These are phyloP conservation scores for Lasioglossum leucozonium DNA, from an alignment of 2,888 invertebrate genomes.

Conservation along the genomic window DNA sequence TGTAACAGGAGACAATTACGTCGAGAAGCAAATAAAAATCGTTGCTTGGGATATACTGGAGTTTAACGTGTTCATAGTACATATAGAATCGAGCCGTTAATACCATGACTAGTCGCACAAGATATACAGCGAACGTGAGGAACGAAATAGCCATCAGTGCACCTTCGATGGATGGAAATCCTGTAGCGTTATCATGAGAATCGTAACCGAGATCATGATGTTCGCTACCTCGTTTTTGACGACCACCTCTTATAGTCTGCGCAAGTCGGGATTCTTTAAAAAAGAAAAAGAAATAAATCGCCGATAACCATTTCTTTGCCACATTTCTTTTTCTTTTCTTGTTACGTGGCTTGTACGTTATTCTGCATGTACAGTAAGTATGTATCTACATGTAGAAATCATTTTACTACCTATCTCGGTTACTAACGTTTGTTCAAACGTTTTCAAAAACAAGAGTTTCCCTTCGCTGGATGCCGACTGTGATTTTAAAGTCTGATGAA, in stretches of 20 bases:
- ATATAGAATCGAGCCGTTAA: slow-evolving; percentile 66
- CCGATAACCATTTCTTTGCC: slow-evolving; percentile 2
- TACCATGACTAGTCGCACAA: slow-evolving; percentile 93
- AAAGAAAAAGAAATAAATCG: not conserved
- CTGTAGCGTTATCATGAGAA: slow-evolving; percentile 87
- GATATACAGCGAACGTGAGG: slow-evolving; percentile 93
- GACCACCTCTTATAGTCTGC: slow-evolving; percentile 71
- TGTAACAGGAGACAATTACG: slow-evolving; percentile 56
- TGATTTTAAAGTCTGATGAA: slow-evolving; percentile 79
- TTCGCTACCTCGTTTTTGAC: slow-evolving; percentile 73
- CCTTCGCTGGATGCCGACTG: slow-evolving; percentile 80
- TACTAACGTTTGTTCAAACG: slow-evolving; percentile 87
- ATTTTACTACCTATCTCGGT: slow-evolving; percentile 87
- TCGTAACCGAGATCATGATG: slow-evolving; percentile 75
- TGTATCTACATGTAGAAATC: slow-evolving; percentile 5
- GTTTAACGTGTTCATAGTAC: not conserved
- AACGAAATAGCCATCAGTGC: slow-evolving; percentile 94
- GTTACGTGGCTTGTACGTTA: not conserved
- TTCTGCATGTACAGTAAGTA: not conserved
- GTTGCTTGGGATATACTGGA: slow-evolving; percentile 4
- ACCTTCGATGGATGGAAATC: slow-evolving; percentile 92
- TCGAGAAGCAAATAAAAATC: not conserved
- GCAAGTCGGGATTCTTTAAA: slow-evolving; percentile 75
- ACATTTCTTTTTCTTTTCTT: slow-evolving; percentile 15
- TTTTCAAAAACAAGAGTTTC: slow-evolving; percentile 87